Evolutionary conservation across 1,140 invertebrate genomes (phyloP).

Genomic region (Palaemon carinicauda): DNA sequence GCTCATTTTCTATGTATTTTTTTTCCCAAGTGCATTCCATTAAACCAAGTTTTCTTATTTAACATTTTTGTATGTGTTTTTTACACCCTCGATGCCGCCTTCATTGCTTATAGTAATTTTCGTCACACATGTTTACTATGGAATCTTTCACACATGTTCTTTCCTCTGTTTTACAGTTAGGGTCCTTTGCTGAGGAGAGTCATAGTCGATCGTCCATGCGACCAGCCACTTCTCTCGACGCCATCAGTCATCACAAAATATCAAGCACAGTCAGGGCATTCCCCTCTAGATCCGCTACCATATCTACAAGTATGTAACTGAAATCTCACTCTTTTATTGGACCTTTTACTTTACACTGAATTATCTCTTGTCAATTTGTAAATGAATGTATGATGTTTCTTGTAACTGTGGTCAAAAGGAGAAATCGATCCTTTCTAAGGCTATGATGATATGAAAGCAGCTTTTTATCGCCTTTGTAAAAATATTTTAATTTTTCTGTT

Average conservation of each 20-base stretch:
- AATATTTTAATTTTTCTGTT: no score
- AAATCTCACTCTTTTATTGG: not conserved
- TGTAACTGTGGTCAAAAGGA: no score
- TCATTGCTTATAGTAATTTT: no score
- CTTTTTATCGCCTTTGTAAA: no score
- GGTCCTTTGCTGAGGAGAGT: slow-evolving; percentile 50
- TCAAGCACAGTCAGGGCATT: slow-evolving; percentile 26
- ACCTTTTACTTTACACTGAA: not conserved
- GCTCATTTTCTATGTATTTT: no score
- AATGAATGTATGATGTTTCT: not conserved
- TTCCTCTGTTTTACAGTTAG: slow-evolving; percentile 33
- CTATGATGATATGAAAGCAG: no score
- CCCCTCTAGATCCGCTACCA: slow-evolving; percentile 38
- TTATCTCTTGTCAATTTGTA: not conserved
- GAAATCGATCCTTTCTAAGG: no score
- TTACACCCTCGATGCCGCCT: no score
- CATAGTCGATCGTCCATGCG: slow-evolving; percentile 48
- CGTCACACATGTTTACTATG: not conserved
- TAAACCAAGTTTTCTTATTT: not conserved
- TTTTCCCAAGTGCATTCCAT: not conserved
- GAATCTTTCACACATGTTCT: not conserved
- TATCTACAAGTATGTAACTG: slow-evolving; percentile 30
- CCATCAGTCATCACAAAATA: slow-evolving; percentile 60
- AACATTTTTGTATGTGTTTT: not conserved
- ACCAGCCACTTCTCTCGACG: slow-evolving; percentile 61